Percentiles rank a stretch among this genome's conserved stretches.
Evolutionary conservation across 2,888 invertebrate genomes (phyloP).

Genomic region (Himalopsyche tibetana): DNA sequence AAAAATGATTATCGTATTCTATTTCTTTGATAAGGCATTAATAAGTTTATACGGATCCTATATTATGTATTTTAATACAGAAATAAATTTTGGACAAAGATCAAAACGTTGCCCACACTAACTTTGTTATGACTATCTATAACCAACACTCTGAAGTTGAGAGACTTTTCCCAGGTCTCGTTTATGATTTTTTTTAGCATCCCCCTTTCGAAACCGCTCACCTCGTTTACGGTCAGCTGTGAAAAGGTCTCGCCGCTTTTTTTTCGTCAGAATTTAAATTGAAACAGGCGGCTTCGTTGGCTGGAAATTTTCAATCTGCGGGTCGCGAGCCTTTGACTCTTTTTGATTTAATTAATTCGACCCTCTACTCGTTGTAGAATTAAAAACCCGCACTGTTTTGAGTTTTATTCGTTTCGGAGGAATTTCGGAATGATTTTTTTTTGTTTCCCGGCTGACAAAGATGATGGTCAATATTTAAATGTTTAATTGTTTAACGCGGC

Average conservation of each 20-base stretch:
- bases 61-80: no score
- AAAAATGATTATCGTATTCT: no score
- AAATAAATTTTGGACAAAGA: background rate
- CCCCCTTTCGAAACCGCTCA: background rate
- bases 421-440: background rate
- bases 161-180: background rate
- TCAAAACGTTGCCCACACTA: background rate
- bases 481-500: no score
- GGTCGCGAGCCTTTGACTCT: slow-evolving; percentile 24
- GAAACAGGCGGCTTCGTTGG: background rate
- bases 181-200: background rate
- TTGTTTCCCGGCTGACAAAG: no score
- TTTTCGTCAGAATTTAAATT: slow-evolving; percentile 39
- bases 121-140: background rate
- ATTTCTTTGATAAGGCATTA: no score
- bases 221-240: slow-evolving; percentile 39
- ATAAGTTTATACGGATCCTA: no score
- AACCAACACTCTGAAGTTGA: background rate
- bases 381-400: background rate
- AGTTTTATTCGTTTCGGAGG: background rate
- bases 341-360: slow-evolving; percentile 13
- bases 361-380: background rate
- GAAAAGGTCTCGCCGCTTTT: slow-evolving; percentile 16
- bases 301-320: slow-evolving; percentile 24
- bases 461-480: no score